Percentiles rank a stretch among this genome's conserved stretches.
phyloP scores from a whole-genome alignment of 1,140 invertebrate genomes.

The Diorhabda elongata region DNA sequence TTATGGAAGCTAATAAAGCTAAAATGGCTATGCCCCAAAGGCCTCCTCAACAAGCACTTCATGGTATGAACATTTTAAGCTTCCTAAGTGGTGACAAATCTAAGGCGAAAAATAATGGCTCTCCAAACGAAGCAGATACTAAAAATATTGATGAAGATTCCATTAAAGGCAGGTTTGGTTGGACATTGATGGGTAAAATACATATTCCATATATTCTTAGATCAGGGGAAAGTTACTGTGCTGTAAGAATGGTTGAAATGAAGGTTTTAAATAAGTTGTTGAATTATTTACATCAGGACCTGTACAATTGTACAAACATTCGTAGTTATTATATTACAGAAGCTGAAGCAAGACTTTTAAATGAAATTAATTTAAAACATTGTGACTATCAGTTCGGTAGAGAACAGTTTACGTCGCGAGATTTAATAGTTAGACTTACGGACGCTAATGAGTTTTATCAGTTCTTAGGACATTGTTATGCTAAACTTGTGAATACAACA shows the following conservation, averaged over 20 bases:
- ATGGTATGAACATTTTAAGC: slow-evolving; percentile 44
- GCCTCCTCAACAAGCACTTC: slow-evolving; percentile 36
- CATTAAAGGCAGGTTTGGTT: slow-evolving; percentile 81
- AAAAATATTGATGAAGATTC: slow-evolving; percentile 68
- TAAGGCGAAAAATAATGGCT: slow-evolving; percentile 28
- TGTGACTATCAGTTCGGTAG: slow-evolving; percentile 87
- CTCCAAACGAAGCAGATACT: slow-evolving; percentile 20
- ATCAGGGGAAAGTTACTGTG: slow-evolving; percentile 79
- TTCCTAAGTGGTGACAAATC: slow-evolving; percentile 32
- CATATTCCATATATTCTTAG: slow-evolving; percentile 86
- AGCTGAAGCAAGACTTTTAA: slow-evolving; percentile 81
- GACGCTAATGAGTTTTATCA: slow-evolving; percentile 89
- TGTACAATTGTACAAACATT: slow-evolving; percentile 84
- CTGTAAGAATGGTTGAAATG: slow-evolving; percentile 86
- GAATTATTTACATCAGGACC: slow-evolving; percentile 74
- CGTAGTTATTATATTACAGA: slow-evolving; percentile 91
- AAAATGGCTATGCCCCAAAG: slow-evolving; percentile 57
- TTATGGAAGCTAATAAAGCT: slow-evolving; percentile 79
- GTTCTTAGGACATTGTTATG: slow-evolving; percentile 84
- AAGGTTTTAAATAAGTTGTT: slow-evolving; percentile 83
- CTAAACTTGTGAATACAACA: slow-evolving; percentile 67
- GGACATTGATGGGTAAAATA: slow-evolving; percentile 78
- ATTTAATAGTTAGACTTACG: slow-evolving; percentile 79
- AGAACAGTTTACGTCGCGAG: slow-evolving; percentile 83
- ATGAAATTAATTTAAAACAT: slow-evolving; percentile 90